Evolutionary conservation across 2,888 invertebrate genomes (phyloP).

Genomic region (Amblyjoppa proteus): DNA sequence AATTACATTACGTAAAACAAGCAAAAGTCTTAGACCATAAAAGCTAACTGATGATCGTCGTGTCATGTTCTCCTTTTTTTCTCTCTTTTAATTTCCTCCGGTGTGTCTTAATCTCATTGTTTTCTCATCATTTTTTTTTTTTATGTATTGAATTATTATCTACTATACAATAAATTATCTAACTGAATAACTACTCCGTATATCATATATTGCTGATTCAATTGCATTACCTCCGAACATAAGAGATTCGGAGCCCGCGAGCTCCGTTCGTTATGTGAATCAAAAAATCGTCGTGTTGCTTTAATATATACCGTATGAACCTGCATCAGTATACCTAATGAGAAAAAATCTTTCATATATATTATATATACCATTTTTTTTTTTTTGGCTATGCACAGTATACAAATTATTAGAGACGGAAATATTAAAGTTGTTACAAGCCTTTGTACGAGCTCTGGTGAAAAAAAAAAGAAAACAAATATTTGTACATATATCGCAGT

Average conservation of each 20-base stretch:
- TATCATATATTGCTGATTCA: constrained; percentile 74
- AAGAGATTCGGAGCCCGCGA: constrained; percentile 54
- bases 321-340: constrained; percentile 60
- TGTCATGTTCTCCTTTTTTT: background rate
- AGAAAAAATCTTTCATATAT: constrained; percentile 22
- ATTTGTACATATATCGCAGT: constrained; percentile 15
- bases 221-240: constrained; percentile 65
- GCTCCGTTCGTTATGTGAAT: constrained; percentile 53
- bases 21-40: constrained; percentile 75
- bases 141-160: constrained; percentile 75
- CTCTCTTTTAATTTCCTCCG: constrained; percentile 6
- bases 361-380: background rate
- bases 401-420: constrained; percentile 17
- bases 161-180: constrained; percentile 77
- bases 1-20: constrained; percentile 72
- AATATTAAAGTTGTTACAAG: constrained; percentile 20
- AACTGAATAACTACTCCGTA: constrained; percentile 74
- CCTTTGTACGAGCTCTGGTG: constrained; percentile 9
- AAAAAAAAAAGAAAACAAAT: constrained; percentile 7
- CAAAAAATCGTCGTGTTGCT: constrained; percentile 40
- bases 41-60: constrained; percentile 69
- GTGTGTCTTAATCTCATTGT: constrained; percentile 19
- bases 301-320: constrained; percentile 58
- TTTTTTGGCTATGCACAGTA: constrained; percentile 13
- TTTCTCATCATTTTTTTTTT: background rate